These are phyloP conservation scores for Dromococcyx pavoninus DNA, from an alignment of 2,797 vertebrate genomes.

Conservation along the genomic window DNA sequence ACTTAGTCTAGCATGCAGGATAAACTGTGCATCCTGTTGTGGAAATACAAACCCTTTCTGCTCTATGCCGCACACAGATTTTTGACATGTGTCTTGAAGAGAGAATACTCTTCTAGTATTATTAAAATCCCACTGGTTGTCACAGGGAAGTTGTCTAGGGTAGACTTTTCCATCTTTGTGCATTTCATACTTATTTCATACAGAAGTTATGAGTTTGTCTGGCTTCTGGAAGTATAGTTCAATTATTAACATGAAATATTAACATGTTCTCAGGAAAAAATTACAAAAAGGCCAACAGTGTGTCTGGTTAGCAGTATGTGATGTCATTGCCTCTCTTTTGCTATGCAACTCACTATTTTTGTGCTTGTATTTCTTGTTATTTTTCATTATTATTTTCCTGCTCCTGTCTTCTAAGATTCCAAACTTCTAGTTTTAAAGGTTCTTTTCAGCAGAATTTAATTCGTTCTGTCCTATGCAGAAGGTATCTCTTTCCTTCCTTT, in stretches of 20 bases:
- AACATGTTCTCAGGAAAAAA: background rate
- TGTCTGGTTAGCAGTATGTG: background rate
- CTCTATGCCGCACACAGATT: background rate
- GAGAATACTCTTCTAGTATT: background rate
- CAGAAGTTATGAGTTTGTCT: background rate
- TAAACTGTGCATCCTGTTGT: background rate
- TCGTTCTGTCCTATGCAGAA: background rate
- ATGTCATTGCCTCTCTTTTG: background rate
- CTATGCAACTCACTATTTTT: background rate
- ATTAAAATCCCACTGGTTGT: background rate
- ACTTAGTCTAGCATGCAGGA: background rate
- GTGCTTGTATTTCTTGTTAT: background rate
- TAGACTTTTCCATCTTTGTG: background rate
- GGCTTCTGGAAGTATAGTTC: background rate
- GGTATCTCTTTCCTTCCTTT: background rate
- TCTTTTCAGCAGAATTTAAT: background rate
- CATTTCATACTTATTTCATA: background rate
- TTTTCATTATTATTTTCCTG: background rate
- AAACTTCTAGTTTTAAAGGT: background rate
- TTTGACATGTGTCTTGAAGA: background rate
- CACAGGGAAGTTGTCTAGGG: background rate
- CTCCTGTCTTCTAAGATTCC: background rate
- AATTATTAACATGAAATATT: background rate
- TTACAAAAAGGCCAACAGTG: background rate
- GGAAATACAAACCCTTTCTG: background rate